Evolutionary conservation across 1,140 invertebrate species (phyloP).

Genomic region (Temnothorax nylanderi): DNA sequence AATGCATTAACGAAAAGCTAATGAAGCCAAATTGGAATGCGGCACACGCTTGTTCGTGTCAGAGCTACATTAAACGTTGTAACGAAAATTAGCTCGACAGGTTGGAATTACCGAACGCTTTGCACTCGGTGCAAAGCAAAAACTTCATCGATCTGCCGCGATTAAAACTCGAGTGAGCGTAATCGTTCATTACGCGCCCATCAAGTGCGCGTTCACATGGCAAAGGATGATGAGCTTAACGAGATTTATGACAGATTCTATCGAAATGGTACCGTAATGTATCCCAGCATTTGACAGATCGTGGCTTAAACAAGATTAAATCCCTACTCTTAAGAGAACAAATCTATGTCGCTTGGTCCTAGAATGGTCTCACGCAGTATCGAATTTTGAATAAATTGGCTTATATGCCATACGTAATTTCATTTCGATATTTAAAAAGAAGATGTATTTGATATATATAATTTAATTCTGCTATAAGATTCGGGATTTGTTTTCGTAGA

Average conservation of each 20-base stretch:
- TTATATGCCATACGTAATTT: not conserved
- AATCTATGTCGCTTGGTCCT: not conserved
- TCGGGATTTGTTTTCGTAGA: not conserved
- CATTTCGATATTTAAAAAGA: not conserved
- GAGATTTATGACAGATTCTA: conserved; percentile 65
- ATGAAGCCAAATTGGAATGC: conserved; percentile 30
- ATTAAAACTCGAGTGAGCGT: conserved; percentile 58
- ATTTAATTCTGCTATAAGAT: not conserved
- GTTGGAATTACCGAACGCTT: not conserved
- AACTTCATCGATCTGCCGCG: conserved; percentile 28
- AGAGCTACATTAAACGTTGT: conserved; percentile 29
- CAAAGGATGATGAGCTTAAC: conserved; percentile 53
- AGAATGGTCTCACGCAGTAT: not conserved
- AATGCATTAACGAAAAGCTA: conserved; percentile 43
- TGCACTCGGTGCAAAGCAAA: not conserved
- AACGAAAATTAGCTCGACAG: conserved; percentile 51
- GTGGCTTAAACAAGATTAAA: conserved; percentile 35
- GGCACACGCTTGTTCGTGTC: not conserved
- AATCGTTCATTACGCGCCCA: conserved; percentile 12
- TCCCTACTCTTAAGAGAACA: conserved; percentile 4
- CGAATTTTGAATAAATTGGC: not conserved
- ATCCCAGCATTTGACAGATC: conserved; percentile 60
- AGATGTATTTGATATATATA: not conserved
- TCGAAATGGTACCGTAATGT: conserved; percentile 59
- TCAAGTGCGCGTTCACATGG: conserved; percentile 11